phyloP scores from a whole-genome alignment of 2,797 vertebrate genomes.

The Mallotus villosus region DNA sequence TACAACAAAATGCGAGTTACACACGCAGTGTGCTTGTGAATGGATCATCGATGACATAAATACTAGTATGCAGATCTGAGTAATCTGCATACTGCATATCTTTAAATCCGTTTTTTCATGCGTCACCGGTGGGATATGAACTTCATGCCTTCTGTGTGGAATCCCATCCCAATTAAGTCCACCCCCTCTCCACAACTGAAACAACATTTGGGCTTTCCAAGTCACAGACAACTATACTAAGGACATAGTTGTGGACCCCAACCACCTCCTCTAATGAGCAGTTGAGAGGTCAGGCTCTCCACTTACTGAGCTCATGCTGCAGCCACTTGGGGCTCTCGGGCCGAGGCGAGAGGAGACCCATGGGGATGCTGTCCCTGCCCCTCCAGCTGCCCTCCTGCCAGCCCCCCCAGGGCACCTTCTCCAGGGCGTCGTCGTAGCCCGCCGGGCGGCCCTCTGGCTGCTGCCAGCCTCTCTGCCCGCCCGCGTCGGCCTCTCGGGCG shows the following conservation, averaged over 20 bases:
- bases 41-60: neutral
- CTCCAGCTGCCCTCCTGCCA: slow-evolving; percentile 56
- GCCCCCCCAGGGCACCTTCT: slow-evolving; percentile 34
- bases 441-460: slow-evolving; percentile 10
- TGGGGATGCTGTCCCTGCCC: slow-evolving; percentile 52
- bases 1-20: neutral
- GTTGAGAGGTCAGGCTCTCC: neutral
- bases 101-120: neutral
- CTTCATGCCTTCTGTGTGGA: neutral
- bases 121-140: neutral
- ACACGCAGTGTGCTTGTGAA: neutral
- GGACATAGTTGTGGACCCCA: neutral
- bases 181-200: too few relatives aligned
- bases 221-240: neutral
- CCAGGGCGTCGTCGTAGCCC: slow-evolving; percentile 4
- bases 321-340: slow-evolving; percentile 42
- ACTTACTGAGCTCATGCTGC: slow-evolving; percentile 57
- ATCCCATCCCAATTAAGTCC: neutral
- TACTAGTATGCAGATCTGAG: too few relatives aligned
- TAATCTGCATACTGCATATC: too few relatives aligned
- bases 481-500: slow-evolving; percentile 25
- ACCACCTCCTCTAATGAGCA: neutral
- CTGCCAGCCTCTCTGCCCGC: slow-evolving; percentile 19
- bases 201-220: neutral
- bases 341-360: slow-evolving; percentile 47